These are phyloP conservation scores for Branchipolynoe longqiensis DNA, from an alignment of 2,888 invertebrate genomes.

Conservation along the genomic window DNA sequence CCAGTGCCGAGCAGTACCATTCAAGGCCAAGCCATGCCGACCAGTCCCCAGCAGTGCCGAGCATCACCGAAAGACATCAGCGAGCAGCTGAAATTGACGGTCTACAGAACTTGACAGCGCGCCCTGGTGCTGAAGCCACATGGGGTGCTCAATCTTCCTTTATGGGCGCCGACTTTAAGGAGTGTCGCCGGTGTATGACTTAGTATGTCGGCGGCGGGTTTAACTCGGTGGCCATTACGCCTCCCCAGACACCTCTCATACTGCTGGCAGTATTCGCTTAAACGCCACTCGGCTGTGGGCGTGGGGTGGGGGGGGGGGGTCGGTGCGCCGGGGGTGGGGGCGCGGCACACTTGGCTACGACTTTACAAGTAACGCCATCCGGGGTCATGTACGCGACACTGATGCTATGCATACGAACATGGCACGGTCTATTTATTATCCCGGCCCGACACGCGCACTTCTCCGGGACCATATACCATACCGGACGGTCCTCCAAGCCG, in stretches of 20 bases:
- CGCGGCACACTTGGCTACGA: too few relatives aligned
- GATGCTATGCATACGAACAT: too few relatives aligned
- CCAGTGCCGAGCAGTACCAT: neutral
- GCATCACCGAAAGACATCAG: neutral
- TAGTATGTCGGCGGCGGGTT: conserved; percentile 5
- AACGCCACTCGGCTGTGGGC: neutral
- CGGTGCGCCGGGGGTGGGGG: too few relatives aligned
- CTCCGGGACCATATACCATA: too few relatives aligned
- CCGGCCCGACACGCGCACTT: too few relatives aligned
- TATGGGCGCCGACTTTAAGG: conserved; percentile 16
- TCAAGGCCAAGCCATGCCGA: neutral
- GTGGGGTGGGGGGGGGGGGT: neutral
- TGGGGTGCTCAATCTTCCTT: conserved; percentile 45
- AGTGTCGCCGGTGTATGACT: conserved; percentile 12
- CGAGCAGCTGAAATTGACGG: neutral
- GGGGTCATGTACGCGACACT: too few relatives aligned
- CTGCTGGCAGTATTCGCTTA: too few relatives aligned
- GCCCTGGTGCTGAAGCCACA: neutral
- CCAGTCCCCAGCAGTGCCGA: neutral
- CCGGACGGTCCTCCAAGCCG: too few relatives aligned
- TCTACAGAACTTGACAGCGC: conserved; percentile 9
- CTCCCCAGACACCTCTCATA: too few relatives aligned
- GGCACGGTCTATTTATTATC: too few relatives aligned
- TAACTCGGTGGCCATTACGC: conserved; percentile 21
- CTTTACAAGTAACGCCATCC: too few relatives aligned